Base-by-base conservation (phyloP, 2,797 vertebrate genomes). In the Xenops minutus region DNA sequence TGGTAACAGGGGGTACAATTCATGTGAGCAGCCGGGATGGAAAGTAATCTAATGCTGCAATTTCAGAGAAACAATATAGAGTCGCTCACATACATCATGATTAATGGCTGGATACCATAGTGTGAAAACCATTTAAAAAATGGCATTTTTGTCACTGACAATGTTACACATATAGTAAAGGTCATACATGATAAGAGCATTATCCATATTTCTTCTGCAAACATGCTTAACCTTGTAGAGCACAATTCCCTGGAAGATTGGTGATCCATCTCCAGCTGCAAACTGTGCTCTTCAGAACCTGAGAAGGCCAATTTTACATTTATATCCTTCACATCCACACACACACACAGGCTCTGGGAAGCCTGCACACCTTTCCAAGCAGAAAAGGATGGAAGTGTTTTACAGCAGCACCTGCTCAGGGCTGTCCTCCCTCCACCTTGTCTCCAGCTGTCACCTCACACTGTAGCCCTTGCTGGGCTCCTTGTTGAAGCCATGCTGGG, bases 111-210 rank as follows among this genome's bases (percentile, higher is more conserved):
- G 94, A 96, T 94, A 96, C 95, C 96, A 95, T 82, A 69, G 96
- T 92, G 95, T 97, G 97, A 97, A 97, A 97, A 96, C 95, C 91
- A 94, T 94, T 97, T 97, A 74, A 96, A 97, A 97, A 97, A 95
- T 83, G 92, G 93, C 92, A 90, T 96, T 97, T 97, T 97, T 97
- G 97, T 98, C 96, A 94, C 44, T 37, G 96, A 89, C 96, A 84
- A 89, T 58, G 91, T 95, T 97, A 96, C 96, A 94, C 89, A 81
- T 76, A 94, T 76, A 80, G 74, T 76, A 97, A 97, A 97, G 97
- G 97, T 97, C 96, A 96, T 74, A 95, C 79, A 80, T 67, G 95
- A 95, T 97, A 95, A 97, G 89, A 97, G 93, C 90, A 94, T 95
- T 91, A 89, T 92, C 97, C 82, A 54, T 94, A 93, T 96, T 95